A percentile compares a stretch with the other conserved stretches of the same genome.
phyloP scores from a whole-genome alignment of 2,113 vertebrate genomes.

The Patagioenas fasciata region DNA sequence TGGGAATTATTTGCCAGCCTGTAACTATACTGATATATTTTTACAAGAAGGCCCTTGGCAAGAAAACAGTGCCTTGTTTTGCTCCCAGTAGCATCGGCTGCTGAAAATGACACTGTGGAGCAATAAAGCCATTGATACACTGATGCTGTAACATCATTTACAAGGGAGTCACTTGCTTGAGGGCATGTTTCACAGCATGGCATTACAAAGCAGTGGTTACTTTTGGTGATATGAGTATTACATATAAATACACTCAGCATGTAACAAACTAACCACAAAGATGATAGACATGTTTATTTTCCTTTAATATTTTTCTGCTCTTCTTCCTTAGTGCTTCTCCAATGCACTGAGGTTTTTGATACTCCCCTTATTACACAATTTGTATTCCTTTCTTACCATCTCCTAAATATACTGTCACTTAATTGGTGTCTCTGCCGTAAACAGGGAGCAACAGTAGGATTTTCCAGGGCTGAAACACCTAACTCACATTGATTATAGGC shows the following conservation, averaged over 20 bases:
- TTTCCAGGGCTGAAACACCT: neutral
- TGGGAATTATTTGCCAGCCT: neutral
- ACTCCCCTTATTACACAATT: neutral
- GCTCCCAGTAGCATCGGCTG: slow-evolving; percentile 26
- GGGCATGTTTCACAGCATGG: slow-evolving; percentile 48
- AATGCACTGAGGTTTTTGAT: neutral
- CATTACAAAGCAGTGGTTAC: slow-evolving; percentile 35
- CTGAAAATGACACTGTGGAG: slow-evolving; percentile 2
- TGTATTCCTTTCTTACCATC: neutral
- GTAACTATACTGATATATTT: slow-evolving; percentile 4
- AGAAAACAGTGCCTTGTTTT: neutral
- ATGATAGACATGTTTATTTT: slow-evolving; percentile 15
- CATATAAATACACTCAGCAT: slow-evolving; percentile 44
- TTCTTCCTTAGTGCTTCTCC: neutral
- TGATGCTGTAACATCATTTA: slow-evolving; percentile 34
- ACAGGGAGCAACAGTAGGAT: neutral
- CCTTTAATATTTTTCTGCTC: neutral
- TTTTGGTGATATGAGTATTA: slow-evolving; percentile 43
- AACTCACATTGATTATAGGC: neutral
- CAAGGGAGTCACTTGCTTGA: slow-evolving; percentile 29
- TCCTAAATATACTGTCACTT: neutral
- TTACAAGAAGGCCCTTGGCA: slow-evolving; percentile 2
- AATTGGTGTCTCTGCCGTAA: neutral
- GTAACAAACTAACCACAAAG: slow-evolving; percentile 6
- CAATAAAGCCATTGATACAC: slow-evolving; percentile 47